A percentile compares a stretch with the other conserved stretches of the same genome.
phyloP scores from a whole-genome alignment of 2,888 invertebrate genomes.

The Tipula confusa region DNA sequence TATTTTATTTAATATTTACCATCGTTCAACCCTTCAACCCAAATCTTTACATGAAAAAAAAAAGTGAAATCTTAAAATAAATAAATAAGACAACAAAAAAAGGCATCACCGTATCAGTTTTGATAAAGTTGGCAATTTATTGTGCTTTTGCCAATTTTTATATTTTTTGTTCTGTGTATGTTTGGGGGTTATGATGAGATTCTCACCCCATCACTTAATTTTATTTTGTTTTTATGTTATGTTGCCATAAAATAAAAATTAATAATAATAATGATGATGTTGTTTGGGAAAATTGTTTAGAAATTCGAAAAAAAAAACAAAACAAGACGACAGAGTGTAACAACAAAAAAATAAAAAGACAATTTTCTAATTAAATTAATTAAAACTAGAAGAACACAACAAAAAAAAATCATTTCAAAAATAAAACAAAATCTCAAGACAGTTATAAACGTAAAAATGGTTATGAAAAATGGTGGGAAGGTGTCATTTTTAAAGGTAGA shows the following conservation, averaged over 20 bases:
- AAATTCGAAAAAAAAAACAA: neutral
- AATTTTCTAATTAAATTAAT: conserved; percentile 16
- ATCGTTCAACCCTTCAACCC: neutral
- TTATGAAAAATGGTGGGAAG: neutral
- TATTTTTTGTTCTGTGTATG: neutral
- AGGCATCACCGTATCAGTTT: neutral
- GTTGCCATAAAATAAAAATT: neutral
- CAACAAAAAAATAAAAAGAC: neutral
- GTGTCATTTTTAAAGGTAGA: conserved; percentile 6
- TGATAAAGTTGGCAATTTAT: neutral
- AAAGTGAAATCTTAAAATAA: neutral
- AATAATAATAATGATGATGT: conserved; percentile 12
- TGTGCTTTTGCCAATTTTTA: neutral
- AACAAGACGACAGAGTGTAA: neutral
- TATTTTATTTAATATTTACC: neutral
- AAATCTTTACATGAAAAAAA: neutral
- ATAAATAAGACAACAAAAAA: neutral
- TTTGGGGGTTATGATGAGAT: neutral
- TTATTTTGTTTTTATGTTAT: neutral
- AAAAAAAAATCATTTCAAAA: neutral
- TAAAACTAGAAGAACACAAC: neutral
- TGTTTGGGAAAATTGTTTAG: conserved; percentile 9
- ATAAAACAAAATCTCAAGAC: conserved; percentile 25
- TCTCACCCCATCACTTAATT: neutral
- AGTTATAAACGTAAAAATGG: neutral